Base-by-base conservation (phyloP, 2,888 invertebrate genomes). In the Lasioglossum vierecki region DNA sequence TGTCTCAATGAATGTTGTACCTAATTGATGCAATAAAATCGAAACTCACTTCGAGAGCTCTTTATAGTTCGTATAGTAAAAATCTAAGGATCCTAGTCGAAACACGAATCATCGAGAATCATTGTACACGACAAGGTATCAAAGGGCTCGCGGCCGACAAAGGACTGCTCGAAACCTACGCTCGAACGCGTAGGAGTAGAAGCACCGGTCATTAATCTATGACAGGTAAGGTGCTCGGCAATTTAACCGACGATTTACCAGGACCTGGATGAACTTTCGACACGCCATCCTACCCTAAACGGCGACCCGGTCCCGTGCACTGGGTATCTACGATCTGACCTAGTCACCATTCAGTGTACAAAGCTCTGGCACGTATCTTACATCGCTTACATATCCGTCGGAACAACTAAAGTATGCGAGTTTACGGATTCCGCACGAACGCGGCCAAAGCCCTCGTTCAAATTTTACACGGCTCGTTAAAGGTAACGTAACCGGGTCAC, bases 281-380 rank as follows among this genome's bases (percentile, higher is more conserved):
- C 91, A 90, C 92, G 91, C 91, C 90, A 92, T 90, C 79, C 82
- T 76, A 72, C 75, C 71, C 68, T 79, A 39, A 39, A 68, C 68
- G 57, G 77, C 46, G 79, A 80, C 83, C 86, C 82, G 63, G 63
- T 80, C 76, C 83, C 80, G 77, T 80, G 76, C 76, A 60, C 57
- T 74, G 79, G 73, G 76, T 89, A 89, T 92, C 90, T 87, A 57
- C 78, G 84, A 93, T 92, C 91, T 89, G 92, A 92, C 91, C 93
- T 85, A 89, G 93, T 92, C 92, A 92, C 86, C 76, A 73, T 60
- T 76, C 76, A 35, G 39, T 35, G 76, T 68, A 81, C 81, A 80
- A 74, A 74, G 79, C 76, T 74, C 75, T 75, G 76, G 79, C 77
- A 82, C 78, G 81, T 77, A 76, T 85, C 41, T 63, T 63, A 63